phyloP scores from a whole-genome alignment of 1,140 invertebrate genomes.

The Lucilia sericata region DNA sequence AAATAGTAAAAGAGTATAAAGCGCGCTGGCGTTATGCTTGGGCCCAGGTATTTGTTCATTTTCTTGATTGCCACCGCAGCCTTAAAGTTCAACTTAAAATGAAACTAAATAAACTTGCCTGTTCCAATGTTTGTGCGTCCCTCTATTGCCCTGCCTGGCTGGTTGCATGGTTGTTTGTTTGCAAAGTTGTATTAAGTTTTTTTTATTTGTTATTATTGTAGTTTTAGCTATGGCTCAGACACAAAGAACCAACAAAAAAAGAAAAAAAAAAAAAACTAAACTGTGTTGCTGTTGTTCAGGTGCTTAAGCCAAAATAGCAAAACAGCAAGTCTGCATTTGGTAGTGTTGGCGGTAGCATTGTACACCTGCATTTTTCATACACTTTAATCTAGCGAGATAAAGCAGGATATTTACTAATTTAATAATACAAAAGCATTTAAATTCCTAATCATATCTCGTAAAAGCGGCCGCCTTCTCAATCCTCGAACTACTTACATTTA shows the following conservation, averaged over 20 bases:
- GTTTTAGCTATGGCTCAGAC: too few species aligned
- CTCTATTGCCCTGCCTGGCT: too few species aligned
- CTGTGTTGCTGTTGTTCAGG: too few species aligned
- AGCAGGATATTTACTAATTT: constrained; percentile 68
- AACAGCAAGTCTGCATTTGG: background rate
- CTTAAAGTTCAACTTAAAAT: constrained; percentile 20
- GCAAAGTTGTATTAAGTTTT: too few species aligned
- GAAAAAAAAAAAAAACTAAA: too few species aligned
- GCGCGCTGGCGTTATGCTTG: background rate
- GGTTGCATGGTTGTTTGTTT: too few species aligned
- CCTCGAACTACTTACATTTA: constrained; percentile 18
- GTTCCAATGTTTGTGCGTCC: too few species aligned
- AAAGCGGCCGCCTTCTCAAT: constrained; percentile 54
- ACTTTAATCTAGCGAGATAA: constrained; percentile 47
- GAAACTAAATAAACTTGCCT: background rate
- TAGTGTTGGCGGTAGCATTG: constrained; percentile 33
- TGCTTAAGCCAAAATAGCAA: too few species aligned
- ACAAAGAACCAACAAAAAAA: too few species aligned
- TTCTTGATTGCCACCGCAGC: background rate
- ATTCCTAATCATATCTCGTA: constrained; percentile 67
- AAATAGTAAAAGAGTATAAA: background rate
- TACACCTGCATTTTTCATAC: constrained; percentile 53
- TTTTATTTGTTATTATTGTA: too few species aligned
- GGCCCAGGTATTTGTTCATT: background rate
- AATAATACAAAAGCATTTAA: constrained; percentile 68